A percentile compares a stretch with the other conserved stretches of the same genome.
These are phyloP conservation scores for Damaliscus lunatus DNA, from an alignment of 2,113 vertebrate genomes.

Conservation along the genomic window DNA sequence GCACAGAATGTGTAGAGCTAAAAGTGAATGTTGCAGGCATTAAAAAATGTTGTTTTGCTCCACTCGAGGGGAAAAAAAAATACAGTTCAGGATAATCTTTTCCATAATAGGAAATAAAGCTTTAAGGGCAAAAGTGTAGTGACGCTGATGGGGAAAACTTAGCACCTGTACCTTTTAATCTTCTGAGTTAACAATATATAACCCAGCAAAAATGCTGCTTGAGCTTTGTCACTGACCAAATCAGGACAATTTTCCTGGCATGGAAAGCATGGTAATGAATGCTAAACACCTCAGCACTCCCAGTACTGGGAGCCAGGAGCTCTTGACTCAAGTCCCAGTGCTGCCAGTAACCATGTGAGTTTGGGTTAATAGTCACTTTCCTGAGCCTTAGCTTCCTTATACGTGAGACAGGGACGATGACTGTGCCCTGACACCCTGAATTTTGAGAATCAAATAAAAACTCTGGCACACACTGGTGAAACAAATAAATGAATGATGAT, in stretches of 20 bases:
- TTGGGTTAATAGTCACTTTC: background rate
- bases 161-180: slow-evolving; percentile 42
- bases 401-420: background rate
- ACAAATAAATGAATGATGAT: background rate
- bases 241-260: background rate
- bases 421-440: background rate
- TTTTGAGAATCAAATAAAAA: background rate
- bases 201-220: background rate
- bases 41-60: slow-evolving; percentile 30
- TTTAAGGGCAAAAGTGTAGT: background rate
- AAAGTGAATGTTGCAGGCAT: slow-evolving; percentile 48
- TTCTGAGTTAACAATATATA: background rate
- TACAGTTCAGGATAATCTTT: background rate
- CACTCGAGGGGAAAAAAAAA: slow-evolving; percentile 39
- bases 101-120: slow-evolving; percentile 47
- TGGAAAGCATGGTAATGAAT: background rate
- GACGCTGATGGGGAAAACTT: background rate
- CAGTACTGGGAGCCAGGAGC: background rate
- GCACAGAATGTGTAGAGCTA: slow-evolving; percentile 1
- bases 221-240: background rate
- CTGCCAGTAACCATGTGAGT: background rate
- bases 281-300: background rate
- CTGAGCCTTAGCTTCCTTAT: background rate
- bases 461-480: background rate
- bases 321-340: background rate